phyloP scores from a whole-genome alignment of 2,113 vertebrate genomes.

The Vireo altiloquus region DNA sequence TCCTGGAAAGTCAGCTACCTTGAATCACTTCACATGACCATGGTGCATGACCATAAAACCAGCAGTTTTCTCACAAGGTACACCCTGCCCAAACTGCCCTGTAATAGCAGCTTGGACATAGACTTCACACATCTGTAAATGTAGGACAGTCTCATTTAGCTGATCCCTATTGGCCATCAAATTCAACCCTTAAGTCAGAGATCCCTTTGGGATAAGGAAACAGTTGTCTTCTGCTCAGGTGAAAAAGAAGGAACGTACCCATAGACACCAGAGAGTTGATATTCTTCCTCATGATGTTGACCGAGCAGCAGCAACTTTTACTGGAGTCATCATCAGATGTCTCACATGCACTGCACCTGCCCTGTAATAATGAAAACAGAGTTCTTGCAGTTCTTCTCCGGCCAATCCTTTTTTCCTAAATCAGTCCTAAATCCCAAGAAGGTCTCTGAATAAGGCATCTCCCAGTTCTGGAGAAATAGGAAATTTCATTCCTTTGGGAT shows the following conservation, averaged over 20 bases:
- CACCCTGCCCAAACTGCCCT: background rate
- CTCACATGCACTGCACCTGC: background rate
- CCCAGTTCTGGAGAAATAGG: background rate
- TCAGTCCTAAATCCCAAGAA: background rate
- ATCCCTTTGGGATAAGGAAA: background rate
- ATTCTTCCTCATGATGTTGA: background rate
- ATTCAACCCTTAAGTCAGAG: background rate
- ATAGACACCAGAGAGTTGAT: background rate
- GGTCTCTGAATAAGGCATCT: background rate
- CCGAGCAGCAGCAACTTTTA: background rate
- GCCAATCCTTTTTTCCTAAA: background rate
- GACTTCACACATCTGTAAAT: background rate
- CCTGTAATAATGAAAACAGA: background rate
- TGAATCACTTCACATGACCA: background rate
- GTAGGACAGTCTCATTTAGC: background rate
- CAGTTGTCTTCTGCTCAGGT: background rate
- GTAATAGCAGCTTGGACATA: background rate
- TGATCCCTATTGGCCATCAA: background rate
- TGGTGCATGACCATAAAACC: background rate
- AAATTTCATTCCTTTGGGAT: background rate
- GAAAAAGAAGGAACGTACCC: background rate
- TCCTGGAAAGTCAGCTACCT: background rate
- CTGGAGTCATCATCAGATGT: background rate
- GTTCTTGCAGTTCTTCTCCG: background rate
- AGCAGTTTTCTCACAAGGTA: background rate